Base-by-base conservation (phyloP, 2,797 vertebrate species). In the Orestias chungarensis region DNA sequence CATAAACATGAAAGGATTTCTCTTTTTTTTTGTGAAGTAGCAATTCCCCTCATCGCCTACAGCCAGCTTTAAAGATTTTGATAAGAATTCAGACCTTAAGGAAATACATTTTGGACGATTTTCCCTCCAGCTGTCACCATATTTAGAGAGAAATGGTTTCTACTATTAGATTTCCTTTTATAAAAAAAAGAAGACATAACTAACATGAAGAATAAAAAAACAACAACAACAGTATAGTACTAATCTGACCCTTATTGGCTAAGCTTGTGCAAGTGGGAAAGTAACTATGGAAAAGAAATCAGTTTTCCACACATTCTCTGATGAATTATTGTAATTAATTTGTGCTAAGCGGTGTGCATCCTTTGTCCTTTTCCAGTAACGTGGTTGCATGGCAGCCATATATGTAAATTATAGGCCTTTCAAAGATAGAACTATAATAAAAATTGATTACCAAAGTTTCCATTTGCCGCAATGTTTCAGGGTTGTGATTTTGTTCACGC, bases 1-100 rank as follows among this genome's bases (percentile, higher is more conserved):
- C 61, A 15, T 71, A 20, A 74, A 76, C 33, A 68, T 33, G 64
- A 23, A 27, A 66, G 52, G 1, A 12, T 52, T 71, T 64, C 31
- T 59, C 52, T 10, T 42, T 50, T 70, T 64, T 42, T 55, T 59
- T 9, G 33, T 38, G 9, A 31, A 46, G 52, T 62, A 83, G 15
- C 9, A 31, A 35, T 64, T 50, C 64, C 27, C 18, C 27, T 25
- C 76, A 25, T 57, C 54, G 5, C 23, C 25, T 3, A 2, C 11
- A 42, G 25, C 14, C 31, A 59, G 0, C 27, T 52, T 43, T 66
- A 2, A 38, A 12, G 38, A 61, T n/a, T 35, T 29, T 29, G 18
- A 5, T 57, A 9, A 57, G 38, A 72, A 57, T 57, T 44, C 20
- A n/a, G 20, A 61, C 10, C 3, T 25, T 7, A 11, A 25, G 6